Evolutionary conservation across 2,888 invertebrate genomes (phyloP).

Genomic region (Osmoderma eremita): DNA sequence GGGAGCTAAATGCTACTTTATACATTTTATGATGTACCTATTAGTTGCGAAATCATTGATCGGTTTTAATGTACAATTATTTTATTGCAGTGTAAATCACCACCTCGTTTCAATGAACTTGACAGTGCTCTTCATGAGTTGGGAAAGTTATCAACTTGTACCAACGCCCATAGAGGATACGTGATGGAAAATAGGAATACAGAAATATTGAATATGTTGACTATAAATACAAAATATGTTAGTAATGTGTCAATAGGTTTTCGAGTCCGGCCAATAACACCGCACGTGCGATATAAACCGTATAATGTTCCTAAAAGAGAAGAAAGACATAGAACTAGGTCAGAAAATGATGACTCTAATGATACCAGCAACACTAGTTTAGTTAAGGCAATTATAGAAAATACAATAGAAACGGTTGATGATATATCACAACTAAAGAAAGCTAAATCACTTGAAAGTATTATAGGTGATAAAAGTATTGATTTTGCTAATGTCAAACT

Average conservation of each 20-base stretch:
- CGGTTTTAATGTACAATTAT: background rate
- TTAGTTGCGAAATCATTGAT: background rate
- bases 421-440: conserved; percentile 65
- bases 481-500: conserved; percentile 39
- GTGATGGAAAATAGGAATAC: conserved; percentile 64
- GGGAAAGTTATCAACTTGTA: conserved; percentile 71
- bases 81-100: conserved; percentile 30
- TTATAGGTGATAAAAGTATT: conserved; percentile 51
- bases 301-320: conserved; percentile 67
- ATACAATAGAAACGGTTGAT: conserved; percentile 54
- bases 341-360: conserved; percentile 70
- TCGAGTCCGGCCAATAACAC: conserved; percentile 67
- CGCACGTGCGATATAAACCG: conserved; percentile 68
- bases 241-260: conserved; percentile 73
- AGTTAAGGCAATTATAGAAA: conserved; percentile 55
- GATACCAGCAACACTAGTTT: conserved; percentile 51
- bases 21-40: background rate
- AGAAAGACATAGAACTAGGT: conserved; percentile 70
- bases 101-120: conserved; percentile 64
- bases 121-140: conserved; percentile 71
- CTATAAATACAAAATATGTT: conserved; percentile 69
- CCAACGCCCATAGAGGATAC: conserved; percentile 69
- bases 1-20: background rate
- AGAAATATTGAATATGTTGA: conserved; percentile 64
- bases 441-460: conserved; percentile 72